Evolutionary conservation across 2,888 invertebrate genomes (phyloP).

Genomic region (Macrophya annulata): DNA sequence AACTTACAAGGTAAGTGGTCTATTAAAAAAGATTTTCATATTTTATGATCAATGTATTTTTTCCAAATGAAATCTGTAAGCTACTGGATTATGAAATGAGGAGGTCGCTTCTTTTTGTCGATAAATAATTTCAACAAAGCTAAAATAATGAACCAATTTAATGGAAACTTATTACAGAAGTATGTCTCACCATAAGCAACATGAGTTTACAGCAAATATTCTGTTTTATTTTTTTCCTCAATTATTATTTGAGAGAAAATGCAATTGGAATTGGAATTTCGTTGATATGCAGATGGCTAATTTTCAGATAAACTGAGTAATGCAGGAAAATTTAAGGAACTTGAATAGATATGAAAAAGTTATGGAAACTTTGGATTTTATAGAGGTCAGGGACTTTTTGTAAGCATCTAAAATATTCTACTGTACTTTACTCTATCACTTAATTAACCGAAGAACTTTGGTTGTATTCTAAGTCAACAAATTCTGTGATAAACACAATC

Average conservation of each 20-base stretch:
- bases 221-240: too few species aligned
- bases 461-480: background rate
- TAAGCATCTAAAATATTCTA: background rate
- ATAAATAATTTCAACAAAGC: background rate
- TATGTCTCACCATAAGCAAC: too few species aligned
- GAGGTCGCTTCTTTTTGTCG: background rate
- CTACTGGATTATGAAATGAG: background rate
- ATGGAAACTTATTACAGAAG: too few species aligned
- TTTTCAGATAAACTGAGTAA: background rate
- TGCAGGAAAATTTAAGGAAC: background rate
- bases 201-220: too few species aligned
- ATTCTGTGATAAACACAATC: background rate
- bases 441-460: background rate
- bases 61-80: background rate
- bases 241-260: background rate
- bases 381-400: background rate
- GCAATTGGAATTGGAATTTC: background rate
- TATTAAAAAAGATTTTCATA: constrained; percentile 21
- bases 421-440: background rate
- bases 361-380: background rate
- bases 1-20: constrained; percentile 92
- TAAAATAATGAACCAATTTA: too few species aligned
- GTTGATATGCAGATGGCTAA: background rate
- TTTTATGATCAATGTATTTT: background rate
- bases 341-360: background rate